Percentiles rank a stretch among this genome's conserved stretches.
Conservation (phyloP, 92 coral and sea anemone species). For the Parazoanthus swiftii region DNA sequence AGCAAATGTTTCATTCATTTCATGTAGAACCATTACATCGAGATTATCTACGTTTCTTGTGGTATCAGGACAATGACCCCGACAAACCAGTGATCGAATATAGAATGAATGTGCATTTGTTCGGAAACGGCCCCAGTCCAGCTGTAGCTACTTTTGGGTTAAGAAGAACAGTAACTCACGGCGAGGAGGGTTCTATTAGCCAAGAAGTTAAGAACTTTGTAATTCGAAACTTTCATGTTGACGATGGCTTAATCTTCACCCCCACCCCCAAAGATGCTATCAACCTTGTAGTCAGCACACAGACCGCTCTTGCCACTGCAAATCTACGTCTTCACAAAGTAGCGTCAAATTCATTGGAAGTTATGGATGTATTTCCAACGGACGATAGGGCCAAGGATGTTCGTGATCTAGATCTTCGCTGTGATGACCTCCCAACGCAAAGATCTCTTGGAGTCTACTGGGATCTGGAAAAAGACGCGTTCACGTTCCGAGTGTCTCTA, state of each 20-base stretch:
- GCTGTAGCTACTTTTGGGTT: constrained; percentile 47
- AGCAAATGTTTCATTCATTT: constrained; percentile 33
- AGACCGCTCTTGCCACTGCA: constrained; percentile 37
- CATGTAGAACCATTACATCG: not conserved
- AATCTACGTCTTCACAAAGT: constrained; percentile 38
- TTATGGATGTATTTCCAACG: constrained; percentile 29
- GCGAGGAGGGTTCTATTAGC: constrained; percentile 28
- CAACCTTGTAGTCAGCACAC: constrained; percentile 34
- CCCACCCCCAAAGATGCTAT: constrained; percentile 44
- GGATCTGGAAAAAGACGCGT: constrained; percentile 30
- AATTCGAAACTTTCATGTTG: constrained; percentile 25
- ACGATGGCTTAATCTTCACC: constrained; percentile 36
- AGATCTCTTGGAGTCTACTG: constrained; percentile 30
- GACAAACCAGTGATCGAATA: not conserved
- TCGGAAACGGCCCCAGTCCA: constrained; percentile 51
- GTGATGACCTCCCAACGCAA: constrained; percentile 39
- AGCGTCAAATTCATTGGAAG: constrained; percentile 21
- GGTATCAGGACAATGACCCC: constrained; percentile 21
- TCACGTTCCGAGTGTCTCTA: constrained; percentile 45
- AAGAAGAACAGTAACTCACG: constrained; percentile 45
- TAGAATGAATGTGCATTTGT: constrained; percentile 7
- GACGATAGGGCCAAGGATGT: constrained; percentile 38
- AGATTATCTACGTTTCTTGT: constrained; percentile 12
- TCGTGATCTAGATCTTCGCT: constrained; percentile 31
- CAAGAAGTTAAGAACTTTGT: constrained; percentile 24